A percentile compares a stretch with the other conserved stretches of the same genome.
Conservation (phyloP, 2,113 vertebrate species). For the Cochlearius cochlearius region DNA sequence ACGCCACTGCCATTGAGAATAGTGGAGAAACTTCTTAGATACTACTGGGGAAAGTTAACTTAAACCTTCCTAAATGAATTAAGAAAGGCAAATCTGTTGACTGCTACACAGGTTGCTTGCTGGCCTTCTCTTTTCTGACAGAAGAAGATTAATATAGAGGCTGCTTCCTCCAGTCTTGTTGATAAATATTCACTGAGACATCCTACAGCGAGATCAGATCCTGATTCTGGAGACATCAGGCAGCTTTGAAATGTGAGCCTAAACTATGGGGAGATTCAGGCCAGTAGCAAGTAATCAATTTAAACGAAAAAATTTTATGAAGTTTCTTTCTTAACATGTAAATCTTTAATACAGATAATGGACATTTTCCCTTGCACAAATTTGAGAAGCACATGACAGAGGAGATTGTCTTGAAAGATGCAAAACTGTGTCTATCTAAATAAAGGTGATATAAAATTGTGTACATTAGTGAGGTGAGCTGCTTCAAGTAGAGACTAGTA, state of each 20-base stretch:
- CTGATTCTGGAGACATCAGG: background rate
- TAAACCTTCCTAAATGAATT: conserved; percentile 46
- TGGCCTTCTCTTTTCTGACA: conserved; percentile 19
- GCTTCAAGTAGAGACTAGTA: background rate
- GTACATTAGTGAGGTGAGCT: background rate
- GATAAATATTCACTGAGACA: conserved; percentile 41
- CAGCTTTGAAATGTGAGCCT: background rate
- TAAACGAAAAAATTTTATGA: background rate
- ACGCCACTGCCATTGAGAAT: background rate
- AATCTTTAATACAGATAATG: background rate
- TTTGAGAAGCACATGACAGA: background rate
- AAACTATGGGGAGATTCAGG: background rate
- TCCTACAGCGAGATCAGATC: conserved; percentile 15
- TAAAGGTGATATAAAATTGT: background rate
- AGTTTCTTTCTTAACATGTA: background rate
- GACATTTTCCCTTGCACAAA: background rate
- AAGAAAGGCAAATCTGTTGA: conserved; percentile 34
- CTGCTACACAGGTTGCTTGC: conserved; percentile 7
- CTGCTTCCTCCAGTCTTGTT: conserved; percentile 18
- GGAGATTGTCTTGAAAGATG: background rate
- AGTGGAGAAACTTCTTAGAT: conserved; percentile 1
- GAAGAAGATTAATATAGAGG: conserved; percentile 35
- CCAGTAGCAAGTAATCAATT: background rate
- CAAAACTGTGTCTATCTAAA: background rate
- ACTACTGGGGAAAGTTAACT: conserved; percentile 14